phyloP scores from a whole-genome alignment of 2,113 vertebrate species.

The Steatornis caripensis region DNA sequence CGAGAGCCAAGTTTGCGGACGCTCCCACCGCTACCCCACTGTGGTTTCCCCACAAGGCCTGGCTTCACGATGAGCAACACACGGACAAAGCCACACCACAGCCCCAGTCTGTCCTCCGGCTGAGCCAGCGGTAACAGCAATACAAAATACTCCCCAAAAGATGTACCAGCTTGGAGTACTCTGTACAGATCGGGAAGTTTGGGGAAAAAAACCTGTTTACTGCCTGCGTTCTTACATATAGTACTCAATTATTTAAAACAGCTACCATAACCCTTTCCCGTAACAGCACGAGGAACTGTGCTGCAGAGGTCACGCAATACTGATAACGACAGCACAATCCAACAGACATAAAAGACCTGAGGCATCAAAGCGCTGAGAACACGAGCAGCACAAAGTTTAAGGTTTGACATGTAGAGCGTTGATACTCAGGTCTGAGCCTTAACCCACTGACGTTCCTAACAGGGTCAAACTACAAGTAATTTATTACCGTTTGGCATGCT shows the following conservation, averaged over 20 bases:
- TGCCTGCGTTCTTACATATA: neutral
- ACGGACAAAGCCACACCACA: accelerated
- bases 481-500: too few species aligned
- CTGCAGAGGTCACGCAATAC: neutral
- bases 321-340: neutral
- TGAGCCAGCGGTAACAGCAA: neutral
- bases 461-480: neutral
- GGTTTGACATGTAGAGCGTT: neutral
- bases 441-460: neutral
- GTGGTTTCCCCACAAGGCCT: neutral
- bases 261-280: too few species aligned
- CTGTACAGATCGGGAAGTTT: neutral
- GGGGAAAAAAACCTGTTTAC: neutral
- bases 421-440: neutral
- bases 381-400: neutral
- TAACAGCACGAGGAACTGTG: neutral
- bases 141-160: neutral
- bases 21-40: too few species aligned
- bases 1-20: neutral
- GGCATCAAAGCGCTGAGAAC: neutral
- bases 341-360: neutral
- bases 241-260: too few species aligned
- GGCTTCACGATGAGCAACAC: neutral
- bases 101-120: neutral
- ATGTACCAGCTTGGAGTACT: neutral